These are phyloP conservation scores for Andrena bicolor DNA, from an alignment of 2,888 invertebrate species.

Conservation along the genomic window DNA sequence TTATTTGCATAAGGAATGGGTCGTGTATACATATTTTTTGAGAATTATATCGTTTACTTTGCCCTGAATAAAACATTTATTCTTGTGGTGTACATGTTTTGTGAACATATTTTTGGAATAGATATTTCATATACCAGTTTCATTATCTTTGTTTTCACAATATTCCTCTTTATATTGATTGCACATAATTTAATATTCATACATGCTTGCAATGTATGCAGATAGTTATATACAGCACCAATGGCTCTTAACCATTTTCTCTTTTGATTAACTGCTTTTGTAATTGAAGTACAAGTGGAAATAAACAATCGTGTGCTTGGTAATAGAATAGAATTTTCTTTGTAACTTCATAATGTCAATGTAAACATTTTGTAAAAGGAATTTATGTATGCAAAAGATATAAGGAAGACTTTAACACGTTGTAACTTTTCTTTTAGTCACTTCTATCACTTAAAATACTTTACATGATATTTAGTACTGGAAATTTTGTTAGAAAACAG, in stretches of 20 bases:
- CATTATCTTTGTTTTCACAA: not conserved
- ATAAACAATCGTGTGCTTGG: not conserved
- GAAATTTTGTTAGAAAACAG: not conserved
- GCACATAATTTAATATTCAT: not conserved
- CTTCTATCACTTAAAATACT: not conserved
- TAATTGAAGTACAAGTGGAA: not conserved
- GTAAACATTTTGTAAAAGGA: not conserved
- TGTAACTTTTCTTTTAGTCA: slow-evolving; percentile 1
- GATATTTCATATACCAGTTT: not conserved
- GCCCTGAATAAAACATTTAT: not conserved
- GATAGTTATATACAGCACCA: not conserved
- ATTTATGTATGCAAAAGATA: not conserved
- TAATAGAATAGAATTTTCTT: not conserved
- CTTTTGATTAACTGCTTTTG: not conserved
- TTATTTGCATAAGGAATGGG: not conserved
- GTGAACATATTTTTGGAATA: not conserved
- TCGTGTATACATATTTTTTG: not conserved
- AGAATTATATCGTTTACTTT: slow-evolving; percentile 8
- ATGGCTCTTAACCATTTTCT: not conserved
- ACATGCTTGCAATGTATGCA: not conserved
- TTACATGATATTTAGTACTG: not conserved
- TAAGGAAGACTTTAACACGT: not conserved
- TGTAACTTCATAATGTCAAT: not conserved
- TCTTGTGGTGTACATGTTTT: not conserved
- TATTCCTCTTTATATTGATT: not conserved